Percentiles rank a stretch among this genome's conserved stretches.
Evolutionary conservation across 2,888 invertebrate species (phyloP).

Genomic region (Nymphalis c-album): DNA sequence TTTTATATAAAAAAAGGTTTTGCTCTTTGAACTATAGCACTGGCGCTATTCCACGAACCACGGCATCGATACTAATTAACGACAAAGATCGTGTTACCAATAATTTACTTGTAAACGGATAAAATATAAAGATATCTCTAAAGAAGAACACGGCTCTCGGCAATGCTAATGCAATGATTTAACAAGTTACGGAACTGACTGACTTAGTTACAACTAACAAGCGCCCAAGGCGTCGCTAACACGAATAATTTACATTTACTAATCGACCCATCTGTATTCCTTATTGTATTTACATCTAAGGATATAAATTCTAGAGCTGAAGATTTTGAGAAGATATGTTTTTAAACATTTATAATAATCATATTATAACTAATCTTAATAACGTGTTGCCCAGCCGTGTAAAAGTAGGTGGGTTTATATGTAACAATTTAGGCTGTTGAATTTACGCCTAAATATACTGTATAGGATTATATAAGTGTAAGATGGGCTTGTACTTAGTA

Average conservation of each 20-base stretch:
- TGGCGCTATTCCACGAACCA: neutral
- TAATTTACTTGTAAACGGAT: conserved; percentile 5
- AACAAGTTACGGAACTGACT: conserved; percentile 33
- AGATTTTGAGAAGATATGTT: too few relatives aligned
- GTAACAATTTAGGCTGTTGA: too few relatives aligned
- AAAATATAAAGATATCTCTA: conserved; percentile 16
- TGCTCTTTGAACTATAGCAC: neutral
- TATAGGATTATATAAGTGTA: too few relatives aligned
- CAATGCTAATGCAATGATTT: conserved; percentile 33
- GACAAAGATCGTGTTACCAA: neutral
- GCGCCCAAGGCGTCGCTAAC: conserved; percentile 29
- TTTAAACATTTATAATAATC: too few relatives aligned
- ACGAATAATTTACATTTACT: conserved; percentile 32
- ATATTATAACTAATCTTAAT: too few relatives aligned
- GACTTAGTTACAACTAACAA: conserved; percentile 29
- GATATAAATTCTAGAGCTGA: conserved; percentile 1
- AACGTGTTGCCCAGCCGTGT: too few relatives aligned
- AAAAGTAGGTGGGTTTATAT: too few relatives aligned
- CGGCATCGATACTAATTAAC: neutral
- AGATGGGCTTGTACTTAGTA: too few relatives aligned
- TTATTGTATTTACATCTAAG: conserved; percentile 24
- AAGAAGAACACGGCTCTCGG: conserved; percentile 21
- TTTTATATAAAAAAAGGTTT: neutral
- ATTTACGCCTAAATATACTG: too few relatives aligned
- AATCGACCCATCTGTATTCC: conserved; percentile 29